Conservation (phyloP, 2,113 vertebrate species). For the Pseudopodoces humilis region DNA sequence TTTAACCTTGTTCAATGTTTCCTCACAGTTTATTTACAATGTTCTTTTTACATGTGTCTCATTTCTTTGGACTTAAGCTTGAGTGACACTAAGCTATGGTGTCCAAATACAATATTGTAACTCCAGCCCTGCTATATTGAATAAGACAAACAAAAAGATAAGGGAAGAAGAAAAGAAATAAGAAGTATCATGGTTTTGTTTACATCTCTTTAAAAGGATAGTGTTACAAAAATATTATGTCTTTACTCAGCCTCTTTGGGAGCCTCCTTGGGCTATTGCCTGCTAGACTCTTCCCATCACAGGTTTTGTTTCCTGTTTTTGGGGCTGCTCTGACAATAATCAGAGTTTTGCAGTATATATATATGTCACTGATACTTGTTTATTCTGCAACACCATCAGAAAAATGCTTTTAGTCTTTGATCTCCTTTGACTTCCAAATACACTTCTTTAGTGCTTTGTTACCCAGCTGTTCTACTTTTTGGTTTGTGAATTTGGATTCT, state of each 20-base stretch:
- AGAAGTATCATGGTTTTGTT: background rate
- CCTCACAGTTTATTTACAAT: background rate
- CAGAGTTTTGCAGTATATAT: background rate
- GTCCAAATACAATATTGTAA: background rate
- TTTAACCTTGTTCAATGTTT: background rate
- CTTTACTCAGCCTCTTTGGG: background rate
- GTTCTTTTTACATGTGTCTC: background rate
- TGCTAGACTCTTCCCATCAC: background rate
- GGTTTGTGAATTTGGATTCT: background rate
- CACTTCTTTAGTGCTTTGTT: background rate
- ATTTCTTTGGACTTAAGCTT: background rate
- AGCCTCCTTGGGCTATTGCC: background rate
- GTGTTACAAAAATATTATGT: background rate
- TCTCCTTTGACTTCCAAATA: background rate
- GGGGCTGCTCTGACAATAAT: background rate
- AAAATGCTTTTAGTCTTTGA: background rate
- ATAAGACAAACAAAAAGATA: background rate
- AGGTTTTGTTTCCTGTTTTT: background rate
- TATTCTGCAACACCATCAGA: background rate
- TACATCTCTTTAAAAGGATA: background rate
- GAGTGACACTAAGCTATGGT: background rate
- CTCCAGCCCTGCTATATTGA: background rate
- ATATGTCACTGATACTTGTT: background rate
- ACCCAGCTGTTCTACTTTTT: background rate
- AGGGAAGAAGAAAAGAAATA: background rate